Evolutionary conservation across 2,888 invertebrate species (phyloP).

Genomic region (Drosophila algonquin): DNA sequence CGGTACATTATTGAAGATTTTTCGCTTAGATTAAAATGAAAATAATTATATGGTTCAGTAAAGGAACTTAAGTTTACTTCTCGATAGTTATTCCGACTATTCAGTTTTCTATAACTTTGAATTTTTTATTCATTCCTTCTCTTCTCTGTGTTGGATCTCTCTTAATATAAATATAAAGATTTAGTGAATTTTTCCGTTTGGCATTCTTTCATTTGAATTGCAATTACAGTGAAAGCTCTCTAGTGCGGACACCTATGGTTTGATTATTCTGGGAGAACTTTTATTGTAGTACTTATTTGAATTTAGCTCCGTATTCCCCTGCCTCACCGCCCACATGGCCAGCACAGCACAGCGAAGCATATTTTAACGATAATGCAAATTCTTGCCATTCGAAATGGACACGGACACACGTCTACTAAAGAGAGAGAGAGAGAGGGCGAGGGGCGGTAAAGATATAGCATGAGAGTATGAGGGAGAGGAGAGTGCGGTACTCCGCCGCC

Average conservation of each 20-base stretch:
- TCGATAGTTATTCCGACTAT: neutral
- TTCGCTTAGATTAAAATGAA: too few relatives aligned
- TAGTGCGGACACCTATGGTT: neutral
- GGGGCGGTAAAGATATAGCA: neutral
- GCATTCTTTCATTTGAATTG: neutral
- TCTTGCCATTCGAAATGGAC: conserved; percentile 29
- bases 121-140: neutral
- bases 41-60: too few relatives aligned
- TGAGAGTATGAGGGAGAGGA: conserved; percentile 8
- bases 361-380: conserved; percentile 26
- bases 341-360: conserved; percentile 27
- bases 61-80: too few relatives aligned
- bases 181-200: neutral
- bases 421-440: neutral
- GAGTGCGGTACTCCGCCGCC: neutral
- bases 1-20: too few relatives aligned
- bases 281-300: conserved; percentile 5
- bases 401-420: conserved; percentile 36
- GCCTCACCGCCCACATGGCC: conserved; percentile 1
- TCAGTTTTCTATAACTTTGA: neutral
- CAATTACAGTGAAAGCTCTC: neutral
- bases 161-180: neutral
- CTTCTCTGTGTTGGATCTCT: neutral
- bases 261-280: neutral
- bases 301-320: neutral